Conservation (phyloP, 2,797 vertebrate genomes). For the Cygnus olor region DNA sequence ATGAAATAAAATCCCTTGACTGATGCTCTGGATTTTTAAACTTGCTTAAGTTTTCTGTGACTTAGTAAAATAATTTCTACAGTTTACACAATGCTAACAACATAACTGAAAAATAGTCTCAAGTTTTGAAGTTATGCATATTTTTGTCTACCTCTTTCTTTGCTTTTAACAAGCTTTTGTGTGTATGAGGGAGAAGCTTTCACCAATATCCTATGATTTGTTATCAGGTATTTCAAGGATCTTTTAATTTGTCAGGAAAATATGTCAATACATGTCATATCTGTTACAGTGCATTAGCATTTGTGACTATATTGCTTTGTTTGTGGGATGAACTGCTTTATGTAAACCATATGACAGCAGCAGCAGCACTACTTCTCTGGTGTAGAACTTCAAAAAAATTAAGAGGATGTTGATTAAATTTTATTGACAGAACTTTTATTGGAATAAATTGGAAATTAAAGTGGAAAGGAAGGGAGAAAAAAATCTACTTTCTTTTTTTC, state of each 20-base stretch:
- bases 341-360: neutral
- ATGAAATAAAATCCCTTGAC: slow-evolving; percentile 46
- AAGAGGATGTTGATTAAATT: neutral
- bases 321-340: neutral
- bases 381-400: neutral
- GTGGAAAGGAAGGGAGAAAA: neutral
- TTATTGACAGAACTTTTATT: neutral
- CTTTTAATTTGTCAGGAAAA: neutral
- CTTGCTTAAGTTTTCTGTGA: neutral
- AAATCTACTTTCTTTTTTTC: neutral
- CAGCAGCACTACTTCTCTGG: neutral
- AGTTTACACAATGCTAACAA: neutral
- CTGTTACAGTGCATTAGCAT: neutral
- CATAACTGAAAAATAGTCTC: neutral
- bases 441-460: neutral
- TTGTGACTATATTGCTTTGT: neutral
- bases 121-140: neutral
- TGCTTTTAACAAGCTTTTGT: neutral
- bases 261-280: neutral
- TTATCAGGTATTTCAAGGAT: neutral
- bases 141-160: neutral
- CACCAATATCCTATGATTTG: neutral
- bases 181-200: neutral
- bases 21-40: slow-evolving; percentile 8
- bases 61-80: neutral